These are phyloP conservation scores for Aphelinus atriplicis DNA, from an alignment of 1,140 invertebrate genomes.

Conservation along the genomic window DNA sequence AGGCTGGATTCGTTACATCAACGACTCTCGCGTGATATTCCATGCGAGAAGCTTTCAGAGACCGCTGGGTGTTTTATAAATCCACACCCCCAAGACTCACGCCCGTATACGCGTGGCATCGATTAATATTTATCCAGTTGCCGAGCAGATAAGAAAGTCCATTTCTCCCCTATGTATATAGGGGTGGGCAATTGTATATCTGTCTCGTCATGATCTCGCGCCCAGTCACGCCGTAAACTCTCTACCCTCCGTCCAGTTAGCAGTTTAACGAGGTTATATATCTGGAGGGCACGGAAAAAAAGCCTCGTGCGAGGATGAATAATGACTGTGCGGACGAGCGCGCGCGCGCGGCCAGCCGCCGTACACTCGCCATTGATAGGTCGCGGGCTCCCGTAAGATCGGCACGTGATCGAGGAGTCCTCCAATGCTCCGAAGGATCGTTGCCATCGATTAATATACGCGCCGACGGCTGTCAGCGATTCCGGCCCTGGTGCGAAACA, in stretches of 20 bases:
- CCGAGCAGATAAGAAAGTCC: neutral
- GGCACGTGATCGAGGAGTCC: constrained; percentile 12
- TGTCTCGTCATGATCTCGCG: constrained; percentile 28
- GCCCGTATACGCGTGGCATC: neutral
- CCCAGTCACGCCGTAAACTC: constrained; percentile 22
- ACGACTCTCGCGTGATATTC: too few species aligned
- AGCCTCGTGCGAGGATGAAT: constrained; percentile 62
- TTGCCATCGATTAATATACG: neutral
- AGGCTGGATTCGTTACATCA: too few species aligned
- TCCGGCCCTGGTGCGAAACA: too few species aligned
- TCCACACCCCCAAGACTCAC: neutral
- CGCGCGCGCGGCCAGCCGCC: neutral
- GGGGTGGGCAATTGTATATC: neutral
- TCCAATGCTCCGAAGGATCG: neutral
- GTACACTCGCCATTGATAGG: neutral
- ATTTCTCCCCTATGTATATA: constrained; percentile 11
- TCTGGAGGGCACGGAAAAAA: constrained; percentile 48
- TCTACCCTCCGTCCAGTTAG: constrained; percentile 44
- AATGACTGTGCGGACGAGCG: constrained; percentile 57
- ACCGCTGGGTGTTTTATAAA: neutral
- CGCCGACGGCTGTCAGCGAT: too few species aligned
- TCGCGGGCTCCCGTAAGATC: too few species aligned
- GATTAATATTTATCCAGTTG: constrained; percentile 28
- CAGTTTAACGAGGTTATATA: constrained; percentile 56
- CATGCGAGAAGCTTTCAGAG: too few species aligned